A percentile compares a stretch with the other conserved stretches of the same genome.
These are phyloP conservation scores for Drosophila lutescens DNA, from an alignment of 2,888 invertebrate genomes.

Conservation along the genomic window DNA sequence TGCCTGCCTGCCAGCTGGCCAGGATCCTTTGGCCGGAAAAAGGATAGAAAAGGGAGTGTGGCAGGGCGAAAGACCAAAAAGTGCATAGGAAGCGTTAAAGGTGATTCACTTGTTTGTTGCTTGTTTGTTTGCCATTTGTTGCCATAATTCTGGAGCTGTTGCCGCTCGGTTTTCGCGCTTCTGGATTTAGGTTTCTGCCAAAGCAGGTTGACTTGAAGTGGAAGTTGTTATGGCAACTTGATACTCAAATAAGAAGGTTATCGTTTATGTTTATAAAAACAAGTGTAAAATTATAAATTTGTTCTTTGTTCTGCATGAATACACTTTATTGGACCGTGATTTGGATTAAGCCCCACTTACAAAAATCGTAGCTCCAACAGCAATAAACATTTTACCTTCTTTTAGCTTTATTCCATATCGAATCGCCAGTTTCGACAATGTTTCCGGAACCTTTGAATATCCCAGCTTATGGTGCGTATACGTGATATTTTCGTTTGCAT, in stretches of 20 bases:
- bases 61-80: conserved; percentile 42
- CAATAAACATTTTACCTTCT: background rate
- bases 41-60: background rate
- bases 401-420: no score
- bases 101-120: conserved; percentile 78
- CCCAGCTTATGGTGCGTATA: conserved; percentile 32
- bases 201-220: conserved; percentile 18
- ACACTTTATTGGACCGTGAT: no score
- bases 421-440: background rate
- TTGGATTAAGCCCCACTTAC: no score
- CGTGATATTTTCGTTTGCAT: conserved; percentile 40
- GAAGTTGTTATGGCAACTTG: conserved; percentile 62
- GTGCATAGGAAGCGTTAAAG: conserved; percentile 73
- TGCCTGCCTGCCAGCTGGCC: conserved; percentile 2
- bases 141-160: conserved; percentile 61
- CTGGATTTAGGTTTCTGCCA: conserved; percentile 27
- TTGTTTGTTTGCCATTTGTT: conserved; percentile 80
- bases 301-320: no score
- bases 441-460: background rate
- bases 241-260: conserved; percentile 23
- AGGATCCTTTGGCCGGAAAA: conserved; percentile 22
- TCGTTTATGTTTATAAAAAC: background rate
- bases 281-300: no score
- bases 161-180: conserved; percentile 31
- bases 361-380: no score